Percentiles rank a stretch among this genome's conserved stretches.
phyloP scores from a whole-genome alignment of 2,888 invertebrate species.

The Timema cristinae region DNA sequence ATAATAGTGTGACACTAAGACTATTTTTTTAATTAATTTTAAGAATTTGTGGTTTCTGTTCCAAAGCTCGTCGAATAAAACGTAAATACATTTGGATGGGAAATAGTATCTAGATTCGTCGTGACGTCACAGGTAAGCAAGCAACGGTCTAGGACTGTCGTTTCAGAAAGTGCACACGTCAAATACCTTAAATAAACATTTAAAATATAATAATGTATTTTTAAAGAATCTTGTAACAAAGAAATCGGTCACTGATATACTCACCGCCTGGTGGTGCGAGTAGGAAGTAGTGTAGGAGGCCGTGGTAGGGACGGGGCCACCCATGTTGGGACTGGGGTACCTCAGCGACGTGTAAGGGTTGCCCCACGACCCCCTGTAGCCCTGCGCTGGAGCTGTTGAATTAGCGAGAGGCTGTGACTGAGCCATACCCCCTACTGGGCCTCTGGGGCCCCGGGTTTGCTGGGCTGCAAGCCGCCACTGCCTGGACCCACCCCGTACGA shows the following conservation, averaged over 20 bases:
- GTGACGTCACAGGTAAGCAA: too few relatives aligned
- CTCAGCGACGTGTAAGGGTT: constrained; percentile 44
- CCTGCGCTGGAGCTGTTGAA: constrained; percentile 37
- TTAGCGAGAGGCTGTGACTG: constrained; percentile 34
- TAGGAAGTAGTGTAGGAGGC: constrained; percentile 52
- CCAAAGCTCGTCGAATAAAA: too few relatives aligned
- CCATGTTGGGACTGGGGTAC: constrained; percentile 37
- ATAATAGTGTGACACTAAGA: too few relatives aligned
- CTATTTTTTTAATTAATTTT: too few relatives aligned
- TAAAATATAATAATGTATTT: too few relatives aligned
- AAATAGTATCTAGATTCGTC: too few relatives aligned
- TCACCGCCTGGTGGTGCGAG: constrained; percentile 38
- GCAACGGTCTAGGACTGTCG: too few relatives aligned
- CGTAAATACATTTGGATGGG: too few relatives aligned
- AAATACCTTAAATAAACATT: too few relatives aligned
- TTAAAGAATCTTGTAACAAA: too few relatives aligned
- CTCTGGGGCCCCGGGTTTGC: constrained; percentile 37
- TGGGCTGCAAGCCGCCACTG: constrained; percentile 32
- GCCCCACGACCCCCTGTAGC: constrained; percentile 31
- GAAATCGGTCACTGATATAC: not conserved
- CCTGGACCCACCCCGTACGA: constrained; percentile 25
- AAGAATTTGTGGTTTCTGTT: too few relatives aligned
- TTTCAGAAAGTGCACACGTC: too few relatives aligned
- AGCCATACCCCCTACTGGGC: constrained; percentile 26
- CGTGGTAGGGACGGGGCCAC: constrained; percentile 50